Base-by-base conservation (phyloP, 2,113 vertebrate species). In the Meleagris gallopavo region DNA sequence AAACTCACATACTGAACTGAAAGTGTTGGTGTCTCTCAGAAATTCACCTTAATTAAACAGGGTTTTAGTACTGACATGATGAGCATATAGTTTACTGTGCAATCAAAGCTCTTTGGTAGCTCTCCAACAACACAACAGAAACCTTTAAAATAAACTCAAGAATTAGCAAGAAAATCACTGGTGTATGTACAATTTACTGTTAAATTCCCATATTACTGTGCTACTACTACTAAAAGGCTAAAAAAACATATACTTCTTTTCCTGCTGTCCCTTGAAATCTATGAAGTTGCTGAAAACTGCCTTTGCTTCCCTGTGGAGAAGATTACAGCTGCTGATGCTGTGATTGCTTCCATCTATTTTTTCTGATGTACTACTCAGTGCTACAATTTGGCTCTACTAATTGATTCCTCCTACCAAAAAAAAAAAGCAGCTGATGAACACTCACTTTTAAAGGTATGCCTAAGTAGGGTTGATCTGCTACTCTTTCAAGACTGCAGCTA, bases 351-450 rank as follows among this genome's bases (percentile, higher is more conserved):
- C 10, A 48, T 94, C 94, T 96, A 83, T 90, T 97, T 96, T 93
- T 95, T 86, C 84, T 85, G 86, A 95, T 79, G 88, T 90, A 89
- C 94, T 92, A 70, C 86, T 96, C 83, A 94, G 74, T 70, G 83
- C 48, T 87, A 89, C 50, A 90, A 43, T 89, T 93, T 67, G 16
- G 65, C 64, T 71, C 83, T 70, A 75, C 94, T 83, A 96, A 95
- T 76, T 90, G 69, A 97, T 90, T 96, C 93, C 94, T 93, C 95
- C 95, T 79, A 96, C 94, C 10, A 55, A 55, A 57, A 32, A 54
- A 76, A 83, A 86, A 94, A 95, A 92, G 79, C 83, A 94, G 85
- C 76, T 95, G 85, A 95, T 76, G 88, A 95, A 27, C 74, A 82
- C 13, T 13, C 77, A 24, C 92, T 95, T 94, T 5, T 61, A 95